Evolutionary conservation across 2,113 vertebrate species (phyloP).

Genomic region (Chloropsis cyanopogon): DNA sequence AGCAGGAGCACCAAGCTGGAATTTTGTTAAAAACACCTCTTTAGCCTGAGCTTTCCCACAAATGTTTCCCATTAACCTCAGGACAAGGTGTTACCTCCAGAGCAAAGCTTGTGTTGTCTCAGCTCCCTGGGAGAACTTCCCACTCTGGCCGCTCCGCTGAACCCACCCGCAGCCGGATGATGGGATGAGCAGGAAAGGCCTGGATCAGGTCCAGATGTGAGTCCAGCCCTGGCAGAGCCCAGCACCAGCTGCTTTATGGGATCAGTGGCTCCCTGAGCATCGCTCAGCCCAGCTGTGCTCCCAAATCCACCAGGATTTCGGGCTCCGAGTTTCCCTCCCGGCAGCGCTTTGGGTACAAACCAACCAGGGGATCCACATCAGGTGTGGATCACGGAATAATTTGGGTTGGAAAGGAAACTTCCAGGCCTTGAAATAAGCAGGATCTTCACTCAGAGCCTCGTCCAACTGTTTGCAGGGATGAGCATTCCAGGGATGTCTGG

Average conservation of each 20-base stretch:
- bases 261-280: neutral
- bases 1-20: neutral
- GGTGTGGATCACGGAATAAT: neutral
- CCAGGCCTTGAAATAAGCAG: neutral
- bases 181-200: neutral
- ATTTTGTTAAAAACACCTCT: neutral
- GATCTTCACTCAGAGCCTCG: neutral
- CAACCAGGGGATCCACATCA: neutral
- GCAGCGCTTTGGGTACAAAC: neutral
- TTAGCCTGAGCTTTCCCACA: neutral
- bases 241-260: neutral
- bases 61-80: neutral
- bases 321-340: accelerated
- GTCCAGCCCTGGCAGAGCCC: neutral
- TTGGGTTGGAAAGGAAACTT: neutral
- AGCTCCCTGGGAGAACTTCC: neutral
- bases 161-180: accelerated
- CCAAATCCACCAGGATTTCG: accelerated
- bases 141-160: neutral
- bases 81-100: neutral
- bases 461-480: neutral
- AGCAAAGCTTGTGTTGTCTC: neutral
- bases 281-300: accelerated
- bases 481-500: neutral
- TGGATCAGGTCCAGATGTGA: neutral